Percentiles rank a stretch among this genome's conserved stretches.
These are phyloP conservation scores for Lithophane ornitopus DNA, from an alignment of 2,888 invertebrate genomes.

Conservation along the genomic window DNA sequence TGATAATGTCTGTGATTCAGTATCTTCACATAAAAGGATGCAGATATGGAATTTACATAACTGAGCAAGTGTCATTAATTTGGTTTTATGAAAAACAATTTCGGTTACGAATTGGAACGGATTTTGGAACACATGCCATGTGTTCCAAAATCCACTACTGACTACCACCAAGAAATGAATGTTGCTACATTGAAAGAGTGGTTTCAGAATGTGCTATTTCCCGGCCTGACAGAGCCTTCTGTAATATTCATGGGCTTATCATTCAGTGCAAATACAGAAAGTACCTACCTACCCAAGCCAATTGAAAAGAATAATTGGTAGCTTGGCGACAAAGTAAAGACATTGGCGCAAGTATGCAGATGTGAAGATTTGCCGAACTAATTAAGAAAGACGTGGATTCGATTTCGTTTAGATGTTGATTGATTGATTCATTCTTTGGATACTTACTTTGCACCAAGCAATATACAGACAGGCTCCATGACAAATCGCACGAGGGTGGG, in stretches of 20 bases:
- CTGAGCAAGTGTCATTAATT: neutral
- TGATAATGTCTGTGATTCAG: neutral
- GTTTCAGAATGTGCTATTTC: no score
- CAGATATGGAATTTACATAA: neutral
- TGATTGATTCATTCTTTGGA: neutral
- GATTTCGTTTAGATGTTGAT: neutral
- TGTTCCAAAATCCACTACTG: no score
- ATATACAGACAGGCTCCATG: conserved; percentile 97
- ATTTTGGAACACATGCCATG: no score
- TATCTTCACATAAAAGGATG: neutral
- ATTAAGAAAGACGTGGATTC: neutral
- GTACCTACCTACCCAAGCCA: no score
- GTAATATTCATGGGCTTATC: no score
- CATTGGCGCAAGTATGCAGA: no score
- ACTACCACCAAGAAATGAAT: no score
- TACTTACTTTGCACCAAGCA: conserved; percentile 95
- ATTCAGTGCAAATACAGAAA: no score
- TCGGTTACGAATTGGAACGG: neutral
- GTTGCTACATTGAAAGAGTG: no score
- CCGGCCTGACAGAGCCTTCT: no score
- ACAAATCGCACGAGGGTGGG: conserved; percentile 96
- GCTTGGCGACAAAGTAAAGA: no score
- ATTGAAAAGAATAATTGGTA: no score
- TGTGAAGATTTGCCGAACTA: neutral
- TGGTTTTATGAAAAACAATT: conserved; percentile 1